Conservation (phyloP, 2,888 invertebrate genomes). For the Hydroisotoma schaefferi region DNA sequence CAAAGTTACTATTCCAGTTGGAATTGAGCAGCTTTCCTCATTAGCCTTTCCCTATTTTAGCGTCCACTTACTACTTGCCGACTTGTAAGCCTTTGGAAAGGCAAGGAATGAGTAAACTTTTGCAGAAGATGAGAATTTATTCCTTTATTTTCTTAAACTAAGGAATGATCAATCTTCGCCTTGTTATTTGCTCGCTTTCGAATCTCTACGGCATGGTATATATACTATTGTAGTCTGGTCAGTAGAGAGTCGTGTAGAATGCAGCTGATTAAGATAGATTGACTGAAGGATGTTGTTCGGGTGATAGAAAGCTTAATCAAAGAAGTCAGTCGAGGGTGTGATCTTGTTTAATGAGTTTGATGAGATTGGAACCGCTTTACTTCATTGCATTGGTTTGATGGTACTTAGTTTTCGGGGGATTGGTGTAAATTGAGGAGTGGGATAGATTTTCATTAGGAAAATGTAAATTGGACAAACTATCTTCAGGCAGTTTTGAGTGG, state of each 20-base stretch:
- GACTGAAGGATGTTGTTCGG: not conserved
- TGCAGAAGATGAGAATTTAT: not conserved
- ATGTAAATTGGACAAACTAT: too few species aligned
- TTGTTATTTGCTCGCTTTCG: not conserved
- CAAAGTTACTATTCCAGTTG: constrained; percentile 3
- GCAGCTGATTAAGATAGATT: not conserved
- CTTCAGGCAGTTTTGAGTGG: too few species aligned
- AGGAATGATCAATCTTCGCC: too few species aligned
- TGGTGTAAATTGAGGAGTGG: too few species aligned
- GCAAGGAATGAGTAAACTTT: constrained; percentile 7
- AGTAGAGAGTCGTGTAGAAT: not conserved
- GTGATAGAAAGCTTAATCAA: constrained; percentile 10
- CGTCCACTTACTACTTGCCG: too few species aligned
- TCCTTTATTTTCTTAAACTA: too few species aligned
- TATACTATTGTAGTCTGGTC: not conserved
- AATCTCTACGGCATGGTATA: too few species aligned
- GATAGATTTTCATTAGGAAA: too few species aligned
- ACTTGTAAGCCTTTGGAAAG: too few species aligned
- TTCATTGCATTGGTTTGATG: too few species aligned
- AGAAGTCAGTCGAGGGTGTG: constrained; percentile 12
- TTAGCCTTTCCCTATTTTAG: not conserved
- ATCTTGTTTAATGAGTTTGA: constrained; percentile 13
- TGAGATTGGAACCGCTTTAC: constrained; percentile 7
- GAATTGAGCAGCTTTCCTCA: not conserved
- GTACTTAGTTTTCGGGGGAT: too few species aligned